phyloP scores from a whole-genome alignment of 2,888 invertebrate genomes.

The Sphaeridia pumilis region DNA sequence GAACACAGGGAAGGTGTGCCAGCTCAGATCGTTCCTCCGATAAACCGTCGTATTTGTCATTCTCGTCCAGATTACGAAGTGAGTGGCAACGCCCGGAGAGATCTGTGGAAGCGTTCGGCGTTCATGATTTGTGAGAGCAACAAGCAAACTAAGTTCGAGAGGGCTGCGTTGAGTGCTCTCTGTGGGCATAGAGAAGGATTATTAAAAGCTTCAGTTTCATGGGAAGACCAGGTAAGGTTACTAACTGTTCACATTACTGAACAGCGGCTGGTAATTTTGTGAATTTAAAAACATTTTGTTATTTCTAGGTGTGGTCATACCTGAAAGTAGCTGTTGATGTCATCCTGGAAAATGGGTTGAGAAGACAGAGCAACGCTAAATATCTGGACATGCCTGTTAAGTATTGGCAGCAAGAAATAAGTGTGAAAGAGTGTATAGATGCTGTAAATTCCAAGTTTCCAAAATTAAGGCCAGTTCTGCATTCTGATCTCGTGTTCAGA shows the following conservation, averaged over 20 bases:
- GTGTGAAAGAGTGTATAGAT: slow-evolving; percentile 21
- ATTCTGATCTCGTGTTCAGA: slow-evolving; percentile 18
- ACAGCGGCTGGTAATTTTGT: too few relatives aligned
- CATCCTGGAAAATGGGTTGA: slow-evolving; percentile 19
- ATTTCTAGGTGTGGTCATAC: slow-evolving; percentile 27
- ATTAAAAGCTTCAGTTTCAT: slow-evolving; percentile 24
- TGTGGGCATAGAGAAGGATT: slow-evolving; percentile 30
- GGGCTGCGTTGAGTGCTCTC: slow-evolving; percentile 24
- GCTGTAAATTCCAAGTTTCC: slow-evolving; percentile 12
- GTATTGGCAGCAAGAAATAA: slow-evolving; percentile 25
- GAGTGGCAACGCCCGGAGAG: slow-evolving; percentile 24
- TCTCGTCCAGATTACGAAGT: slow-evolving; percentile 13
- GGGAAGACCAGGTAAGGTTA: slow-evolving; percentile 31
- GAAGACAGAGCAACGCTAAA: slow-evolving; percentile 14
- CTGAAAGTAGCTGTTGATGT: slow-evolving; percentile 24
- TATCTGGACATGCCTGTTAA: slow-evolving; percentile 22
- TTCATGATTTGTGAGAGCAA: slow-evolving; percentile 31
- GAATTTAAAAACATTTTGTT: neutral
- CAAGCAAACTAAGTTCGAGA: slow-evolving; percentile 23
- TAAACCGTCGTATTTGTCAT: slow-evolving; percentile 16
- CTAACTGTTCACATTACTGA: too few relatives aligned
- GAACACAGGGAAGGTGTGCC: slow-evolving; percentile 6
- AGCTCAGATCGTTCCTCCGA: slow-evolving; percentile 7
- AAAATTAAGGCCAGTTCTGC: slow-evolving; percentile 4
- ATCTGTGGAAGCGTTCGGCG: slow-evolving; percentile 27